These are phyloP conservation scores for Heterocephalus glaber DNA, from an alignment of 2,113 vertebrate species.

Conservation along the genomic window DNA sequence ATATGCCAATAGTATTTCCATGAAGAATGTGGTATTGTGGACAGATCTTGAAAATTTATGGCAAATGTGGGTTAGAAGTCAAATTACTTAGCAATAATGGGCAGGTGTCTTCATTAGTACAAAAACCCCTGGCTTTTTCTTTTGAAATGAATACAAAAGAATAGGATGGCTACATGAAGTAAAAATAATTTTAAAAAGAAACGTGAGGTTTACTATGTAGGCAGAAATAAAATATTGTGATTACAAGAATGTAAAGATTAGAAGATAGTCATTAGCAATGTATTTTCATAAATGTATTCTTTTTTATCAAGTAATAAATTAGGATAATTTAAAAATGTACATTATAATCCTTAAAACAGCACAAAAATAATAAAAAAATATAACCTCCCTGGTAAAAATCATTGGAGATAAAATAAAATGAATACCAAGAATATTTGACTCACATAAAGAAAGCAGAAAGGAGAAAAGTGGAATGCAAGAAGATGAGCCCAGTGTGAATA, in stretches of 20 bases:
- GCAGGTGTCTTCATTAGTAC: neutral
- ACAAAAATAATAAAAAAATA: neutral
- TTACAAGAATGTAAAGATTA: neutral
- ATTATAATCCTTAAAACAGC: neutral
- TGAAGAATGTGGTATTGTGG: neutral
- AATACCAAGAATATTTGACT: neutral
- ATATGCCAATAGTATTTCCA: neutral
- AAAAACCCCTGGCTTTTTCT: slow-evolving; percentile 10
- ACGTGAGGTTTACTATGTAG: neutral
- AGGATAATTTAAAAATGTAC: neutral
- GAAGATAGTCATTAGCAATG: neutral
- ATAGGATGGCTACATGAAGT: neutral
- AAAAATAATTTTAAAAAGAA: neutral
- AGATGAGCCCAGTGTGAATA: neutral
- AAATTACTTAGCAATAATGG: neutral
- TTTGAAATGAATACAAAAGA: neutral
- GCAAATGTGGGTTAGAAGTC: neutral
- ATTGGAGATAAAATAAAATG: neutral
- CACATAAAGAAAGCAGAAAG: neutral
- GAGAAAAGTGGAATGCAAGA: neutral
- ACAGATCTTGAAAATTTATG: neutral
- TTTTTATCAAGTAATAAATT: slow-evolving; percentile 1
- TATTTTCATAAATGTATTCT: neutral
- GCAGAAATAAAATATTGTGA: neutral
- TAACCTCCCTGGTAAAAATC: neutral